These are phyloP conservation scores for Phoxinus dragarum DNA, from an alignment of 2,797 vertebrate genomes.

Conservation along the genomic window DNA sequence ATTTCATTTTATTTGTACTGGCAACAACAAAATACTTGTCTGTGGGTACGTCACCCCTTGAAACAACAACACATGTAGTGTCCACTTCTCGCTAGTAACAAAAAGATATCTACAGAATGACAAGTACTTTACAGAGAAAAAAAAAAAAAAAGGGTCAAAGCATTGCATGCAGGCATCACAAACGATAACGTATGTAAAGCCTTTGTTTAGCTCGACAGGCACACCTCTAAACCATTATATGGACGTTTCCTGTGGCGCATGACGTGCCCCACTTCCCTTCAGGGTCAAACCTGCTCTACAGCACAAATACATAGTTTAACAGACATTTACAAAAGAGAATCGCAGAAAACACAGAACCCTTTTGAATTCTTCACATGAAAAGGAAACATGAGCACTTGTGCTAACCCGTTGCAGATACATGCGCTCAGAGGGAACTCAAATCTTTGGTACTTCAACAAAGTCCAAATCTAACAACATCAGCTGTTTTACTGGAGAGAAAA, in stretches of 20 bases:
- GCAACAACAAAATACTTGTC: constrained; percentile 67
- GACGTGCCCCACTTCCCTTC: constrained; percentile 38
- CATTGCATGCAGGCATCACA: constrained; percentile 59
- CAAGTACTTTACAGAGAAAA: constrained; percentile 45
- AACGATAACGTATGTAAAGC: constrained; percentile 56
- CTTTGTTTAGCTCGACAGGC: constrained; percentile 57
- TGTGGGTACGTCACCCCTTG: constrained; percentile 54
- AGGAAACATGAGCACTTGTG: constrained; percentile 47
- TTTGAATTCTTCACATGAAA: constrained; percentile 51
- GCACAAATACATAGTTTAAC: constrained; percentile 54
- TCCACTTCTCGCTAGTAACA: constrained; percentile 60
- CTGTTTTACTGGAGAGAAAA: constrained; percentile 35
- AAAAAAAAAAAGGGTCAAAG: constrained; percentile 39
- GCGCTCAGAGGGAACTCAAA: constrained; percentile 38
- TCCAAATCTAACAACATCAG: constrained; percentile 31
- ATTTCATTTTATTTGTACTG: constrained; percentile 63
- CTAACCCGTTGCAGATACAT: constrained; percentile 52
- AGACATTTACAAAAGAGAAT: constrained; percentile 55
- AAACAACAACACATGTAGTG: constrained; percentile 65
- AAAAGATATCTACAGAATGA: constrained; percentile 67
- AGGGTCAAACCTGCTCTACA: constrained; percentile 52
- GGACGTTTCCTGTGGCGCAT: constrained; percentile 50
- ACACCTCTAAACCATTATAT: constrained; percentile 57
- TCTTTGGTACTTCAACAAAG: constrained; percentile 63
- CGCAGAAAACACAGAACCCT: constrained; percentile 28